Evolutionary conservation across 2,888 invertebrate species (phyloP).

Genomic region (Clusia tigrina): DNA sequence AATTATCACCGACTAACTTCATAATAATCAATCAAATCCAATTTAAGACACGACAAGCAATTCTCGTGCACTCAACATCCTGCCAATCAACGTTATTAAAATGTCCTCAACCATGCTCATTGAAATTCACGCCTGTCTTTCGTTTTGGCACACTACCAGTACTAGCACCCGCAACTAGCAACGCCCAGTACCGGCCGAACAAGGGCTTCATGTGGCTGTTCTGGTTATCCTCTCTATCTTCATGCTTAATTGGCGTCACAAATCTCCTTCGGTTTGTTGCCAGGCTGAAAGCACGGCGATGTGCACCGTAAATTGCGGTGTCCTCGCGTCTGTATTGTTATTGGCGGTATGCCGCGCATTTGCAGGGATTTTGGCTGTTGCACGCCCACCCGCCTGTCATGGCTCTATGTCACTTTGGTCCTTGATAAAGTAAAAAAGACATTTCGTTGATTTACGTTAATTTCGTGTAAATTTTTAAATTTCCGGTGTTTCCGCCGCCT

Average conservation of each 20-base stretch:
- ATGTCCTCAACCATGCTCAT: not conserved
- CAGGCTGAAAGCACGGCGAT: not conserved
- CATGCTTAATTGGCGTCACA: not conserved
- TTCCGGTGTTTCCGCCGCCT: not conserved
- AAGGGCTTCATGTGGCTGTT: not conserved
- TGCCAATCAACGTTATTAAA: slow-evolving; percentile 3
- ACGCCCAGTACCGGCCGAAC: not conserved
- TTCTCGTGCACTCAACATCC: not conserved
- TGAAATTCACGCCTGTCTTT: not conserved
- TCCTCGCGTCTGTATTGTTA: not conserved
- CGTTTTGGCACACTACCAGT: not conserved
- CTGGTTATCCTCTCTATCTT: not conserved
- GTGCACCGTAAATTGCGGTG: not conserved
- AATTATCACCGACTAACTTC: not conserved
- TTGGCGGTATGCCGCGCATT: slow-evolving; percentile 4
- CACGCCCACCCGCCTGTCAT: no score
- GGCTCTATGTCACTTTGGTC: not conserved
- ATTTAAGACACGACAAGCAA: not conserved
- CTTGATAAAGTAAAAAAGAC: not conserved
- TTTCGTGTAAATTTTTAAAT: not conserved
- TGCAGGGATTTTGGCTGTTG: no score
- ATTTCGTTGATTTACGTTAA: not conserved
- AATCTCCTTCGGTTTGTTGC: not conserved
- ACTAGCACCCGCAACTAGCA: not conserved
- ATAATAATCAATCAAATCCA: not conserved